A percentile compares a stretch with the other conserved stretches of the same genome.
Conservation (phyloP, 2,888 invertebrate genomes). For the Andrena trimmerana region DNA sequence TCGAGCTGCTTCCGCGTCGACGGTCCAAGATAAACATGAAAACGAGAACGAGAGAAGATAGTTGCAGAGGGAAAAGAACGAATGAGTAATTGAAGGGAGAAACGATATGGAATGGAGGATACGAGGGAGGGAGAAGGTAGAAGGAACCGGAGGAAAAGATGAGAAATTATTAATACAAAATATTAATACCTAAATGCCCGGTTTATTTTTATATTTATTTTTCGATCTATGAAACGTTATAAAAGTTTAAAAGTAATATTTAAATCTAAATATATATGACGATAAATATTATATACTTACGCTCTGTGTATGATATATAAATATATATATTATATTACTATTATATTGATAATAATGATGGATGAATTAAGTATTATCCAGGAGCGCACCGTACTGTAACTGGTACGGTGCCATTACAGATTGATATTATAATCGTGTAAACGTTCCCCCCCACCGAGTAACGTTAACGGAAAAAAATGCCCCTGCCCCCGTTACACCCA, state of each 20-base stretch:
- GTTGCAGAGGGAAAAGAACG: conserved; percentile 59
- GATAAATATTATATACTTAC: conserved; percentile 81
- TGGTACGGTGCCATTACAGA: conserved; percentile 63
- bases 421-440: conserved; percentile 67
- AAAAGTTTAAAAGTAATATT: conserved; percentile 84
- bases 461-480: neutral
- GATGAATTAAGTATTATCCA: conserved; percentile 67
- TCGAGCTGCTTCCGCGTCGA: conserved; percentile 54
- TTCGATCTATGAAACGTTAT: conserved; percentile 85
- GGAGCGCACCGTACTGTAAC: conserved; percentile 62
- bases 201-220: conserved; percentile 86
- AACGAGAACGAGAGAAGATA: conserved; percentile 18
- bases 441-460: conserved; percentile 5
- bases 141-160: conserved; percentile 63
- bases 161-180: conserved; percentile 84
- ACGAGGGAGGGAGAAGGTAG: conserved; percentile 19
- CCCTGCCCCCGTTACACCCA: conserved; percentile 16
- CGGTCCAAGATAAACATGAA: conserved; percentile 29
- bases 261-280: conserved; percentile 80
- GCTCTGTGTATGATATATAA: conserved; percentile 80
- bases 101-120: conserved; percentile 28
- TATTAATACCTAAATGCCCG: conserved; percentile 85
- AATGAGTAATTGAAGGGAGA: conserved; percentile 31
- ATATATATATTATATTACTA: conserved; percentile 74
- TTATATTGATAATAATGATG: conserved; percentile 68